Evolutionary conservation across 2,797 vertebrate species (phyloP), one percentile per base, ranked within the genome.

Genomic region (Dryobates pubescens): DNA sequence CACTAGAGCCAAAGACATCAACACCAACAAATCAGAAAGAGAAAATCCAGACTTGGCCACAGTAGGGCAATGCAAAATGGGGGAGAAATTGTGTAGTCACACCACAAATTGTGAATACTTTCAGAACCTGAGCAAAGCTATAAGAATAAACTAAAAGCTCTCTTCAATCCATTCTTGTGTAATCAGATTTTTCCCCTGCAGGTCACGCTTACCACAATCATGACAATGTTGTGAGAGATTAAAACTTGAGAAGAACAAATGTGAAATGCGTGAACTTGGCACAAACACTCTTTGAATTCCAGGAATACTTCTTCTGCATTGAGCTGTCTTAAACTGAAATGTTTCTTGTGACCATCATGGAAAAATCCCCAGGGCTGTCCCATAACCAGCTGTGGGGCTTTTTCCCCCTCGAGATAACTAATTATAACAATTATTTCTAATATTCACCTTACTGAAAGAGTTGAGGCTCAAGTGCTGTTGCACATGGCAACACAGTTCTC

Each of bases 91-190:
- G 23, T 65, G 54, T 45, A 51, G 41, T 38, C 43, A 20, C 32
- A 29, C 13, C 38, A 9, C n/a, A 1, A 83, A 76, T 53, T 5
- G 16, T n/a, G 63, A 86, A 26, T 58, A 19, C 16, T 81, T 93
- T 61, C 79, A 90, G 82, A 85, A 65, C 38, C n/a, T 64, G 61
- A 69, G 82, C 47, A 76, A 94, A 93, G 74, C n/a, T 79, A 29
- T 36, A 17, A 53, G 67, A 81, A 81, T 32, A 58, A 80, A 89
- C 18, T 20, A 71, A 88, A 85, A 82, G 23, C 64, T 88, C 57
- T 80, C 43, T 82, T 76, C 47, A 82, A 10, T 68, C 19, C 26
- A 71, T 71, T 15, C 43, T 68, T 56, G 7, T 47, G 23, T 70
- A 56, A 90, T 68, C 71, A 47, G 63, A 86, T 79, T 90, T 90